Base-by-base conservation (phyloP, 2,797 vertebrate species). In the Notoglanidium macrostoma region DNA sequence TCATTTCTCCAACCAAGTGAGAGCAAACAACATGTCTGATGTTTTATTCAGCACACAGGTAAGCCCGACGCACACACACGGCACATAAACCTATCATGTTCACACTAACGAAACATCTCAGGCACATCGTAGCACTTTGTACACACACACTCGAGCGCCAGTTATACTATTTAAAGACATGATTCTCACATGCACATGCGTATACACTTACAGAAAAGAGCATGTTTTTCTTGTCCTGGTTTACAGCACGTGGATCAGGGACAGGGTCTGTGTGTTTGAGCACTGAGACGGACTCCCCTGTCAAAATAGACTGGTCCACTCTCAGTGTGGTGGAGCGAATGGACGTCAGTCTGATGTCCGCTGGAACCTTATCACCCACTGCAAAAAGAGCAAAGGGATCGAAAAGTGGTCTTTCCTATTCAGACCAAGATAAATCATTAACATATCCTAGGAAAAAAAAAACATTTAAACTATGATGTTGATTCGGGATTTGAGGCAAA, bases 151-250 rank as follows among this genome's bases (percentile, higher is more conserved):
- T 26, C 55, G 76, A 63, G 87, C 51, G 26, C 78, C 51, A 70
- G 12, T 55, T 44, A 15, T 19, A 51, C 35, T 23, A 26, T 72
- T 83, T 5, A 79, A 19, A 68, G 4, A 84, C 19, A 2, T 21
- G 54, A 79, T 54, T 35, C 9, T 78, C 9, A 54, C 8, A 44
- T 82, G 15, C 76, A 84, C n/a, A 35, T 32, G 14, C 72, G 29
- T 32, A 82, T 35, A 57, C 35, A 93, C 96, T 95, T 92, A 96
- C 96, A 86, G 95, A 96, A 88, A 96, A 96, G 15, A 96, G 95
- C 96, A 96, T 96, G 93, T 96, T 96, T 91, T 96, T 96, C 93
- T 96, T 96, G 93, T 96, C 96, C 92, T 96, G 96, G 92, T 96
- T 96, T 85, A 96, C 96, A 15, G 96, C 96, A 23, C 96, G 91